These are phyloP conservation scores for Paracentrotus lividus DNA, from an alignment of 53 echinoderm and acorn worm genomes.

Conservation along the genomic window DNA sequence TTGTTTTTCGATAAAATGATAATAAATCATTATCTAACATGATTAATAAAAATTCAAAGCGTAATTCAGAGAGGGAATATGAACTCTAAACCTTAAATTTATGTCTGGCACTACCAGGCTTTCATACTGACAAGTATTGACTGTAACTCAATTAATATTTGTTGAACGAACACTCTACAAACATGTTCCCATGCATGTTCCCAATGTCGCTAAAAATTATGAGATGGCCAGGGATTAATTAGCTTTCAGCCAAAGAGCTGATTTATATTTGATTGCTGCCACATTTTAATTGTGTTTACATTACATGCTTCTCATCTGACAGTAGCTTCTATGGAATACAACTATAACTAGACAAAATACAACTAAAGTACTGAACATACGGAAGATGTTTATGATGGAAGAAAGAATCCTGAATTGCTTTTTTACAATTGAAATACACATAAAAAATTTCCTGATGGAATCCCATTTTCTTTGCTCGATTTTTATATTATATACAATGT, in stretches of 20 bases:
- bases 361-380: background rate
- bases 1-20: no score
- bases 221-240: background rate
- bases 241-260: background rate
- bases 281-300: background rate
- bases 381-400: background rate
- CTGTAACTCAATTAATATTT: background rate
- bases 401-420: background rate
- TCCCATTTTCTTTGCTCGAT: no score
- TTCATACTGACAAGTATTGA: background rate
- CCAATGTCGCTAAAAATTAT: background rate
- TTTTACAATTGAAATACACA: no score
- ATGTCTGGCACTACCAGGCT: background rate
- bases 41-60: no score
- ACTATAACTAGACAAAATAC: background rate
- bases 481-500: no score
- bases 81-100: background rate
- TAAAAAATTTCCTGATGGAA: no score
- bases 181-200: background rate
- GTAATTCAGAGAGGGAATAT: background rate
- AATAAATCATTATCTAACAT: no score
- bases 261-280: background rate
- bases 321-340: no score
- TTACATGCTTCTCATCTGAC: no score
- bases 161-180: background rate